Percentiles rank a stretch among this genome's conserved stretches.
phyloP scores from a whole-genome alignment of 1,140 invertebrate species.

The Monochamus saltuarius region DNA sequence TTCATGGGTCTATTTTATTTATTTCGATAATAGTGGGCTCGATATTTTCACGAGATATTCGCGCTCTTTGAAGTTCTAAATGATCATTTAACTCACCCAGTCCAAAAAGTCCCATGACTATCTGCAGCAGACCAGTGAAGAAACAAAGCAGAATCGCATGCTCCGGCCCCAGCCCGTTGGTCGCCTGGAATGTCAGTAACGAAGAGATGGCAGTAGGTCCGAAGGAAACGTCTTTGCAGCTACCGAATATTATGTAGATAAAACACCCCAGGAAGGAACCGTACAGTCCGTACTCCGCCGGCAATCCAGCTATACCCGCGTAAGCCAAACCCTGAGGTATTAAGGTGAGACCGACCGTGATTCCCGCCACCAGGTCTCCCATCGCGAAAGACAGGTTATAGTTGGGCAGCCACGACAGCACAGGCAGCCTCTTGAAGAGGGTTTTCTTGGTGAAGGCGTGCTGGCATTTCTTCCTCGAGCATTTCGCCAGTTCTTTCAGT shows the following conservation, averaged over 20 bases:
- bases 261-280: conserved; percentile 89
- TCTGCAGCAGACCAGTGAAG: conserved; percentile 74
- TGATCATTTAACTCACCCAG: conserved; percentile 68
- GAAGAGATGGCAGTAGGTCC: conserved; percentile 85
- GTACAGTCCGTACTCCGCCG: conserved; percentile 84
- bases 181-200: conserved; percentile 75
- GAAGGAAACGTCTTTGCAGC: conserved; percentile 86
- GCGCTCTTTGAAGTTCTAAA: too few relatives aligned
- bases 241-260: conserved; percentile 88
- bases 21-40: too few relatives aligned
- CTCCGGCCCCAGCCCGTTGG: conserved; percentile 64
- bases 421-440: conserved; percentile 68
- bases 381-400: conserved; percentile 66
- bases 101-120: conserved; percentile 84
- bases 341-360: conserved; percentile 79
- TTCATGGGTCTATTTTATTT: too few relatives aligned
- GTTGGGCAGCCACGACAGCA: conserved; percentile 71
- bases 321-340: conserved; percentile 81
- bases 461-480: conserved; percentile 42
- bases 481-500: conserved; percentile 22
- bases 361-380: conserved; percentile 81
- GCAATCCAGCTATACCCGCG: conserved; percentile 78
- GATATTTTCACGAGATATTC: too few relatives aligned
- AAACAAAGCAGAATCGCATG: conserved; percentile 83
- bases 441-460: conserved; percentile 64